Evolutionary conservation across 1,140 invertebrate genomes (phyloP), one percentile per base, ranked within the genome.

Genomic region (Macrotrachela quadricornifera): DNA sequence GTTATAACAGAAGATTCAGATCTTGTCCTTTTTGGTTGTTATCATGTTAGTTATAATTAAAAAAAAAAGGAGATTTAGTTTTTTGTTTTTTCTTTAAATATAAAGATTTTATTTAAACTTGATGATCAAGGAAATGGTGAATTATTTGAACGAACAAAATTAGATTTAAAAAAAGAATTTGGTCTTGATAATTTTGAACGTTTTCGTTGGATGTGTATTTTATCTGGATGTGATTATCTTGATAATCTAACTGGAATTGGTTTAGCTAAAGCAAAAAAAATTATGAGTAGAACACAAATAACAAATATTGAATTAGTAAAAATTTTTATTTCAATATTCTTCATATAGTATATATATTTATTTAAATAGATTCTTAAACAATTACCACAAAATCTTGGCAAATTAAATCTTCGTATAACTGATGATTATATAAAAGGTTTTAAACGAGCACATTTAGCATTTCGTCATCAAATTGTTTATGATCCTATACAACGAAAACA

Each of bases 1-100:
- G 78, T 96, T 47, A 83, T 99, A 45, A 96, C 92, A 17, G 92
- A 99, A 71, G 94, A 99, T 68, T 96, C 91, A 14, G 94, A 99
- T 76, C 71, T 99, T 3, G 77, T 92, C 48, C 65, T 92, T 4
- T 99, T 96, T 76, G 94, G 92, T 8, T 95, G 88, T 65, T 79
- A 78, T 60, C 85, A 50, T 38, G 53, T 54, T 1, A 30, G 21
- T 6, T 37, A 40, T 42, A 21, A 50, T 1, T 14, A 21, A 42
- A 18, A n/a, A n/a, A n/a, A n/a, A n/a, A n/a, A n/a, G n/a, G n/a
- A n/a, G n/a, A n/a, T n/a, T n/a, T n/a, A n/a, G n/a, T n/a, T n/a
- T n/a, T n/a, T n/a, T n/a, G n/a, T n/a, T n/a, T n/a, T n/a, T 39
- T 14, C n/a, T 15, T 39, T 10, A 9, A 8, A 9, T 10, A 41